Evolutionary conservation across 2,113 vertebrate genomes (phyloP).

Genomic region (Pardalotus punctatus): DNA sequence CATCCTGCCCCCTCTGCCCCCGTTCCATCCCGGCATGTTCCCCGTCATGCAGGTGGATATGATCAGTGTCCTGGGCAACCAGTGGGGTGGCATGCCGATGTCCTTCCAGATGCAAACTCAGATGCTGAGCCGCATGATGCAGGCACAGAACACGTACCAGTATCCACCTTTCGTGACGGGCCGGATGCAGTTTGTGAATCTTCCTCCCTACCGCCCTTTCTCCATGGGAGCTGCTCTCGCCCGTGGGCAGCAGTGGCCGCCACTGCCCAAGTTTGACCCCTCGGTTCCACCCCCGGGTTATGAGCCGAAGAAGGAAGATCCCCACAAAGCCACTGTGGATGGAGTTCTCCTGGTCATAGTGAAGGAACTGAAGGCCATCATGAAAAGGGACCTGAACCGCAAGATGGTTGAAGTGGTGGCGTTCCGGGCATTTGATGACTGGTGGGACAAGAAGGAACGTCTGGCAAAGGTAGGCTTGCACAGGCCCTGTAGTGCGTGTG

Average conservation of each 20-base stretch:
- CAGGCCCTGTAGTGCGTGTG: neutral
- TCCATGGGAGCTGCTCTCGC: slow-evolving; percentile 74
- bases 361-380: slow-evolving; percentile 98
- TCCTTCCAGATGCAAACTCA: slow-evolving; percentile 99
- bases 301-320: slow-evolving; percentile 92
- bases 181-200: slow-evolving; percentile 80
- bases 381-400: slow-evolving; percentile 97
- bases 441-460: slow-evolving; percentile 98
- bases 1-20: slow-evolving; percentile 82
- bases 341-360: slow-evolving; percentile 93
- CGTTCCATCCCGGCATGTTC: slow-evolving; percentile 85
- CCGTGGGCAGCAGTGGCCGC: slow-evolving; percentile 87
- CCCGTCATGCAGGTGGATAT: slow-evolving; percentile 92
- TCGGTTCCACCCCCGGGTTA: slow-evolving; percentile 93
- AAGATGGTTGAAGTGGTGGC: slow-evolving; percentile 99
- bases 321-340: slow-evolving; percentile 94
- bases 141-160: slow-evolving; percentile 84
- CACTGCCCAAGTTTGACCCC: slow-evolving; percentile 92
- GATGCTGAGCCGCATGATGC: slow-evolving; percentile 97
- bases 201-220: slow-evolving; percentile 83
- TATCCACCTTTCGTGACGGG: slow-evolving; percentile 86
- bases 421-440: slow-evolving; percentile 95
- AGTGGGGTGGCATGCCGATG: slow-evolving; percentile 95
- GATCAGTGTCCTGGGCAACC: slow-evolving; percentile 85
- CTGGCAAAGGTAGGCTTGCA: slow-evolving; percentile 85